Evolutionary conservation across 1,140 invertebrate genomes (phyloP).

Genomic region (Psix sp.): DNA sequence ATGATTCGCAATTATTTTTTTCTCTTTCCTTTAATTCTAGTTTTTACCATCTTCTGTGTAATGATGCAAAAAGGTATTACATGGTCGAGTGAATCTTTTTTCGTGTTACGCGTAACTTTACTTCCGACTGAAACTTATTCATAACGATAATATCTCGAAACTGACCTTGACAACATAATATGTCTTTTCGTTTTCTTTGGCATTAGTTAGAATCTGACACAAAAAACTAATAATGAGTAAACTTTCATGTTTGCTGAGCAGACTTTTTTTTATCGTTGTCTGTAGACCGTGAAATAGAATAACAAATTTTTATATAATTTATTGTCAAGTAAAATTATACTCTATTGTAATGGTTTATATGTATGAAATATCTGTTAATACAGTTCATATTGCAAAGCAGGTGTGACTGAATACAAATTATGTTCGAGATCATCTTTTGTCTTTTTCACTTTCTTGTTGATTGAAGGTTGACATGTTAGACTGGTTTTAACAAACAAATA

Average conservation of each 20-base stretch:
- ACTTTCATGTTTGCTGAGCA: constrained; percentile 35
- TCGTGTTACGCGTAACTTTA: constrained; percentile 9
- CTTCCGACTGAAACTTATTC: constrained; percentile 42
- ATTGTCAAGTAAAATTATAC: constrained; percentile 24
- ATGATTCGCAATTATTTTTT: too few relatives aligned
- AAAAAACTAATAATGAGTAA: constrained; percentile 25
- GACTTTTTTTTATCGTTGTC: constrained; percentile 7
- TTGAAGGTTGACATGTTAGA: too few relatives aligned
- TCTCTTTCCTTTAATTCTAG: too few relatives aligned
- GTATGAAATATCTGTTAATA: too few relatives aligned
- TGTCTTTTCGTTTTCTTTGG: constrained; percentile 38
- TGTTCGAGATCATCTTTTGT: too few relatives aligned
- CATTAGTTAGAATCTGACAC: constrained; percentile 1
- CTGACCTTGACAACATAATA: constrained; percentile 44
- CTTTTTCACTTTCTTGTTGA: too few relatives aligned
- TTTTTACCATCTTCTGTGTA: too few relatives aligned
- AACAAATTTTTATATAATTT: constrained; percentile 39
- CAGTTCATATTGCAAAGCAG: too few relatives aligned
- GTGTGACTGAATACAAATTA: too few relatives aligned
- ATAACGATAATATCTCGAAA: constrained; percentile 35
- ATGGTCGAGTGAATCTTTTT: constrained; percentile 8
- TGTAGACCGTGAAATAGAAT: constrained; percentile 31
- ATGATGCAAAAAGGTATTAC: constrained; percentile 1
- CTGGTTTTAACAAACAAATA: too few relatives aligned
- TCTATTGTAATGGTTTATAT: too few relatives aligned